Base-by-base conservation (phyloP, 2,113 vertebrate genomes). In the Neomonachus schauinslandi region DNA sequence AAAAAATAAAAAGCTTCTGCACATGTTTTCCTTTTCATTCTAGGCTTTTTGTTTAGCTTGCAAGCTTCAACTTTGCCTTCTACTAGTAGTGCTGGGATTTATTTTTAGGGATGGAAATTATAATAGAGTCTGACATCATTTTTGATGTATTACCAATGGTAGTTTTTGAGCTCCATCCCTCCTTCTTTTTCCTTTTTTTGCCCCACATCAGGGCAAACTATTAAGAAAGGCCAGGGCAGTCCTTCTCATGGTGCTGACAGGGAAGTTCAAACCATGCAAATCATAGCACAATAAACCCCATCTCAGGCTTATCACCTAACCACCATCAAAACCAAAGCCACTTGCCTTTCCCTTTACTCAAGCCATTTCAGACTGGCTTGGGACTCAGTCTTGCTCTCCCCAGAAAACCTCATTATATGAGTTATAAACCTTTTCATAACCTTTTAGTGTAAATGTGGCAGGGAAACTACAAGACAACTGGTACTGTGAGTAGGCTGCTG, bases 261-360 rank as follows among this genome's bases (percentile, higher is more conserved):
- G 39, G 12, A 96, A 84, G 7, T 65, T 93, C 72, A 95, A 87
- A 85, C 7, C 39, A 69, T 63, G 21, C 9, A 87, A 71, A 6
- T 21, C 49, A 80, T 31, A 95, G 55, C 15, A 71, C 6, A 93
- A 16, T 67, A 85, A 53, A 53, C 14, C 0, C 51, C 72, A 55
- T 10, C 1, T 79, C 21, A 39, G 16, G 22, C 33, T 46, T 22
- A 95, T 14, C 31, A 69, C 15, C 2, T 59, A 93, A 82, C 21
- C 18, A 94, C 59, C 91, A 61, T 86, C 61, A 95, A 96, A 94
- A 61, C 16, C 42, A 94, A 95, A 93, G 33, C 36, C 39, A 93
- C 10, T 82, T 7, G 8, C 24, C 10, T 10, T 2, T 97, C 18
- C 15, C 65, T 95, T 96, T 19, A 46, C n/a, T 86, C 28, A 96